A percentile compares a stretch with the other conserved stretches of the same genome.
Conservation (phyloP, 2,888 invertebrate species). For the Acheta domesticus region DNA sequence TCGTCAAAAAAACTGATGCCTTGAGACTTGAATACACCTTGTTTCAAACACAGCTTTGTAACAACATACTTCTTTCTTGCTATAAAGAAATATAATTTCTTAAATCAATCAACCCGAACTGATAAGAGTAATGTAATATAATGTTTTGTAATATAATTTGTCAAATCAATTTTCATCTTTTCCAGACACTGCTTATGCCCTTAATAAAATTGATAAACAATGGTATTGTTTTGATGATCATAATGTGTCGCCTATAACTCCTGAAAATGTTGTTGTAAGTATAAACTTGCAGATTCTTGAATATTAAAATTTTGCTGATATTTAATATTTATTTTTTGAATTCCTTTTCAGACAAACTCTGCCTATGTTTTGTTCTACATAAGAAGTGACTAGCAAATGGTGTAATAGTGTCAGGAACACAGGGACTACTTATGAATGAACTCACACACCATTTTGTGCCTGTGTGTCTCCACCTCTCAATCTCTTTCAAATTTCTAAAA, state of each 20-base stretch:
- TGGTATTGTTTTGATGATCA: slow-evolving; percentile 56
- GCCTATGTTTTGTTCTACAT: slow-evolving; percentile 54
- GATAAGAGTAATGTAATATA: too few relatives aligned
- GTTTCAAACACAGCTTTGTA: too few relatives aligned
- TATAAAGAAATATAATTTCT: too few relatives aligned
- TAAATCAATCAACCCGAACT: too few relatives aligned
- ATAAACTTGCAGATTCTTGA: not conserved
- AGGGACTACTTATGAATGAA: not conserved
- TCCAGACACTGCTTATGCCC: slow-evolving; percentile 53
- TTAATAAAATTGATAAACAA: slow-evolving; percentile 47
- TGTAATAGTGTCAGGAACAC: not conserved
- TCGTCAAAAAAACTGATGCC: too few relatives aligned
- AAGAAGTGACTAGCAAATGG: slow-evolving; percentile 25
- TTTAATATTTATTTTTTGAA: slow-evolving; percentile 21
- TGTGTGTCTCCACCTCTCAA: not conserved
- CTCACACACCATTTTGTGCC: not conserved
- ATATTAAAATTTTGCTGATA: not conserved
- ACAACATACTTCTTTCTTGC: too few relatives aligned
- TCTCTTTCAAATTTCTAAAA: too few relatives aligned
- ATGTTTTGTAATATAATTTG: too few relatives aligned
- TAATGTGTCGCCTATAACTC: slow-evolving; percentile 46
- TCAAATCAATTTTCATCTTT: slow-evolving; percentile 26
- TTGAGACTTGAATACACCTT: too few relatives aligned
- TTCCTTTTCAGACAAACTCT: slow-evolving; percentile 45
- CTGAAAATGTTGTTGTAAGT: slow-evolving; percentile 49